Percentiles rank a stretch among this genome's conserved stretches.
phyloP scores from a whole-genome alignment of 2,797 vertebrate genomes.

The Eurystomus glaucurus region DNA sequence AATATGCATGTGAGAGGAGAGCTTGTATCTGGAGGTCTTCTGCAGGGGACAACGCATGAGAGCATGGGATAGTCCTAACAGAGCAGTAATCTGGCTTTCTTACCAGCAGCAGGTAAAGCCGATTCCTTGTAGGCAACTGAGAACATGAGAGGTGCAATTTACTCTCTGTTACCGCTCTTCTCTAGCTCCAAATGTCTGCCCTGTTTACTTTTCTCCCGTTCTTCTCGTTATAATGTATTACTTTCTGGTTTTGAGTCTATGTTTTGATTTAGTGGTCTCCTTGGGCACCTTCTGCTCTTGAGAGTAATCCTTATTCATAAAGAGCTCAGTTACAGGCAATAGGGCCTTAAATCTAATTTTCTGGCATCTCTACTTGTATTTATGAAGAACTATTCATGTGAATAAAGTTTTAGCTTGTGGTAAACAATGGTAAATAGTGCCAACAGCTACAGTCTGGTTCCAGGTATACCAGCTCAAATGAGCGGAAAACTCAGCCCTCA shows the following conservation, averaged over 20 bases:
- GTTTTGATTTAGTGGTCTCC: conserved; percentile 44
- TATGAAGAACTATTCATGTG: conserved; percentile 21
- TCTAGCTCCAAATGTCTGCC: background rate
- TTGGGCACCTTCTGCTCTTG: conserved; percentile 23
- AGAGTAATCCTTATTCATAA: conserved; percentile 47
- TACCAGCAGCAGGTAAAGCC: background rate
- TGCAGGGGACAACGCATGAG: background rate
- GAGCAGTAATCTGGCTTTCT: background rate
- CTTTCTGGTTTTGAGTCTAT: background rate
- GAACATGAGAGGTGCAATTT: background rate
- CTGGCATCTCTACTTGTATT: conserved; percentile 20
- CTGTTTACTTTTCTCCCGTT: conserved; percentile 2
- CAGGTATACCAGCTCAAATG: background rate
- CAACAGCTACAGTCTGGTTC: conserved; percentile 15
- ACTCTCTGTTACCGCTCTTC: background rate
- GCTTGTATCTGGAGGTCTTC: background rate
- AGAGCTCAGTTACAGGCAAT: conserved; percentile 26
- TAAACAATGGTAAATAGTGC: conserved; percentile 40
- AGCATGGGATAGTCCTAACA: background rate
- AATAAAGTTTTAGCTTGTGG: conserved; percentile 46
- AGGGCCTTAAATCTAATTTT: conserved; percentile 34
- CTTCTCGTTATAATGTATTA: background rate
- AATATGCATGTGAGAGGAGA: background rate
- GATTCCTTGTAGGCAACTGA: background rate
- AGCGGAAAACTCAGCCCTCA: conserved; percentile 13